Base-by-base conservation (phyloP, 1,140 invertebrate genomes). In the Magallana ariakensis region DNA sequence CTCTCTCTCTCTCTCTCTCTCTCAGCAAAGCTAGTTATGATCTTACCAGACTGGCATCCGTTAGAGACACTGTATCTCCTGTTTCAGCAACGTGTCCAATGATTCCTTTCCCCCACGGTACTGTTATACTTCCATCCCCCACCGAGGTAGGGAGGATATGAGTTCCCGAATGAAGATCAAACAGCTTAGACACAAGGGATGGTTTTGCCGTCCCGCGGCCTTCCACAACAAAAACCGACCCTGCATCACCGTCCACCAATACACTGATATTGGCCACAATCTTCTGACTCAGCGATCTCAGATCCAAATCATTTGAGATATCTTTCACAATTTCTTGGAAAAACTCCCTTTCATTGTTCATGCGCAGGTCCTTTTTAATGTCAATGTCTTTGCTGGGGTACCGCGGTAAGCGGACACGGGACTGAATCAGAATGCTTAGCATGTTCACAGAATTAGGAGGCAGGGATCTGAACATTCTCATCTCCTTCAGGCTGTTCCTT, bases 311-410 rank as follows among this genome's bases (percentile, higher is more conserved):
- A 94, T 99, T 98, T 95, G 98, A 99, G 91, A 99, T 99, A 94
- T 99, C 98, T 95, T 99, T 98, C 93, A 98, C 98, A 96, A 99
- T 95, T 95, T 99, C 98, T 94, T 98, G 98, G 92, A 99, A 98
- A 87, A 99, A 96, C 94, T 99, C 97, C 92, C 97, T 97, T 93
- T 99, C 98, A 92, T 98, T 97, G 86, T 98, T 95, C 85, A 97
- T 96, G 91, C 90, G 85, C 70, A 92, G 84, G 80, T 92, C 92
- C 7, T 91, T 80, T 81, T 92, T 92, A 62, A 90, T 87, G 56
- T 93, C 93, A 54, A 93, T 91, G 83, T 93, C 92, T 83, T 93
- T 93, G 85, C 91, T 92, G 1, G 93, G 93, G 66, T 92, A 92
- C 22, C 92, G 87, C 16, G 93, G 93, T 15, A 93, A 75, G 11